These are phyloP conservation scores for Eudemis profundana DNA, from an alignment of 2,888 invertebrate species.

Conservation along the genomic window DNA sequence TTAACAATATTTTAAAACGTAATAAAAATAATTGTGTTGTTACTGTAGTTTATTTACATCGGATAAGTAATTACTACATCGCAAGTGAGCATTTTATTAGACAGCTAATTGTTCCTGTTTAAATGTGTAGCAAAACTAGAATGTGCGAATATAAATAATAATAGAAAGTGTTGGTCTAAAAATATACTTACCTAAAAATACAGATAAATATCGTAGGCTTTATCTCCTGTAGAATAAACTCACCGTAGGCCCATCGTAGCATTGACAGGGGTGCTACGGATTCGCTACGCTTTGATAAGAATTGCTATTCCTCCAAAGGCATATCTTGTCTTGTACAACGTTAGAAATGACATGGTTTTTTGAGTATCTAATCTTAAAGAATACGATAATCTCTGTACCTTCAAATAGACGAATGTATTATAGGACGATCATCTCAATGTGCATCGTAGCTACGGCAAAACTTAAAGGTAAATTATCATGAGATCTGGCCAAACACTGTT, in stretches of 20 bases:
- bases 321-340: neutral
- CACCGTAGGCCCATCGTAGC: constrained; percentile 40
- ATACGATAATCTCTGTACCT: neutral
- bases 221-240: constrained; percentile 9
- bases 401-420: neutral
- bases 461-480: neutral
- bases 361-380: neutral
- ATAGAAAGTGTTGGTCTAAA: no score
- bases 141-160: no score
- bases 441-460: neutral
- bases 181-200: no score
- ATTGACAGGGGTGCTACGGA: constrained; percentile 38
- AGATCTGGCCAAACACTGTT: neutral
- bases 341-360: neutral
- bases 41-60: no score
- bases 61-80: no score
- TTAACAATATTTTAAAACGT: no score
- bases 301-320: constrained; percentile 4
- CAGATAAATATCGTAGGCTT: no score
- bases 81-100: no score
- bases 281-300: constrained; percentile 35
- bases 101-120: no score
- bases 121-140: no score
- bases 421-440: no score
- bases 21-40: no score